phyloP scores from a whole-genome alignment of 2,797 vertebrate species.

The Babyrousa celebensis region DNA sequence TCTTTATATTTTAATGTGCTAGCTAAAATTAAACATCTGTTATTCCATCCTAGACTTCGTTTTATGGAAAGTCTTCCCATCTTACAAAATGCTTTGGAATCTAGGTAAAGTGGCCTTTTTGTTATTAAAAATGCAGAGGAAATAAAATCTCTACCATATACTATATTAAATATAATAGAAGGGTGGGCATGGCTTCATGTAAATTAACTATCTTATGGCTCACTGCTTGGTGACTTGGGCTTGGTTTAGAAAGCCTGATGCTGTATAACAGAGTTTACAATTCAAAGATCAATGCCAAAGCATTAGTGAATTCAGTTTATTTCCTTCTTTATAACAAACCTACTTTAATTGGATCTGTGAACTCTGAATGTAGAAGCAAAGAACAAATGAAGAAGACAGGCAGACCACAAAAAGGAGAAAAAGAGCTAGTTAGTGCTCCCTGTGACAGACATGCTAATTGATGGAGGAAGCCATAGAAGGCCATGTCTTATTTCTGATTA shows the following conservation, averaged over 20 bases:
- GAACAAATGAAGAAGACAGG: neutral
- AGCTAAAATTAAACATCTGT: neutral
- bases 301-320: neutral
- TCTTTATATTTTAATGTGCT: slow-evolving; percentile 34
- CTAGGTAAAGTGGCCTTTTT: neutral
- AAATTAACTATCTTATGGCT: neutral
- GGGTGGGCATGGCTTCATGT: neutral
- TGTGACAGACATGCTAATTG: neutral
- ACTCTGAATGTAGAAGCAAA: neutral
- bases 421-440: neutral
- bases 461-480: neutral
- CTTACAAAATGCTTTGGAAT: neutral
- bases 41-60: neutral
- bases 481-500: neutral
- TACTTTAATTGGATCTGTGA: neutral
- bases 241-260: slow-evolving; percentile 25
- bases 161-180: slow-evolving; percentile 33
- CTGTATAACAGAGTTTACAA: neutral
- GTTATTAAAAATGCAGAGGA: neutral
- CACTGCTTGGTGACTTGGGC: neutral
- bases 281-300: neutral
- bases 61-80: neutral
- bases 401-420: neutral
- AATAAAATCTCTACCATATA: neutral
- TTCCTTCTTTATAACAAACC: neutral